Percentiles rank a stretch among this genome's conserved stretches.
phyloP scores from a whole-genome alignment of 1,140 invertebrate genomes.

The Bombus confusus region DNA sequence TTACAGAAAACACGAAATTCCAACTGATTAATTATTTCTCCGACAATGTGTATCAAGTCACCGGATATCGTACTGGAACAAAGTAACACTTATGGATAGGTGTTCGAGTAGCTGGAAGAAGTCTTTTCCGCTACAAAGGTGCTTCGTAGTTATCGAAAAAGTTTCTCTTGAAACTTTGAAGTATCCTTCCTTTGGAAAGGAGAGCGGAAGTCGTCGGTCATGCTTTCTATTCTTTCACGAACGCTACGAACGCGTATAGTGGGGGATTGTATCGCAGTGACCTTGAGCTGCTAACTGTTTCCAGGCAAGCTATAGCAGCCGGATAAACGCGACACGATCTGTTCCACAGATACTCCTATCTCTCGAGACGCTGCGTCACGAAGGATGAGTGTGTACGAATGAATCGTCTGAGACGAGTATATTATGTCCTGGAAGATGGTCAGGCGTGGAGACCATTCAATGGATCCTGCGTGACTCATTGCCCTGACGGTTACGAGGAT shows the following conservation, averaged over 20 bases:
- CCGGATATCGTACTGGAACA: too few relatives aligned
- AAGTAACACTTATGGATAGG: too few relatives aligned
- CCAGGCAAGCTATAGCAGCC: not conserved
- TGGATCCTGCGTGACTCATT: conserved; percentile 82
- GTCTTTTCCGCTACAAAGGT: too few relatives aligned
- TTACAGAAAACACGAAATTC: too few relatives aligned
- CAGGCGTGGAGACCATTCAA: conserved; percentile 78
- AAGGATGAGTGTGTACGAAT: conserved; percentile 81
- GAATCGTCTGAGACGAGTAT: conserved; percentile 59
- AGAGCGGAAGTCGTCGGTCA: not conserved
- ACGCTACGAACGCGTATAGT: not conserved
- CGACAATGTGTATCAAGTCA: too few relatives aligned
- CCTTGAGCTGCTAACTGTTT: not conserved
- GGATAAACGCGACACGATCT: conserved; percentile 2
- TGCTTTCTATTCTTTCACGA: not conserved
- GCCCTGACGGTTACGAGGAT: conserved; percentile 83
- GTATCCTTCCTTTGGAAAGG: not conserved
- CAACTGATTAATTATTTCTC: too few relatives aligned
- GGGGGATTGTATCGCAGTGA: not conserved
- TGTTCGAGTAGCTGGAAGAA: too few relatives aligned
- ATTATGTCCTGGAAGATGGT: conserved; percentile 42
- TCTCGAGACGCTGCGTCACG: conserved; percentile 84
- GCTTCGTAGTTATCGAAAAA: too few relatives aligned
- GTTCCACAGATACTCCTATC: conserved; percentile 75
- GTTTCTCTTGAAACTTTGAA: not conserved